Evolutionary conservation across 1,140 invertebrate species (phyloP), one percentile per base, ranked within the genome.

Genomic region (Caenorhabditis tropicalis): DNA sequence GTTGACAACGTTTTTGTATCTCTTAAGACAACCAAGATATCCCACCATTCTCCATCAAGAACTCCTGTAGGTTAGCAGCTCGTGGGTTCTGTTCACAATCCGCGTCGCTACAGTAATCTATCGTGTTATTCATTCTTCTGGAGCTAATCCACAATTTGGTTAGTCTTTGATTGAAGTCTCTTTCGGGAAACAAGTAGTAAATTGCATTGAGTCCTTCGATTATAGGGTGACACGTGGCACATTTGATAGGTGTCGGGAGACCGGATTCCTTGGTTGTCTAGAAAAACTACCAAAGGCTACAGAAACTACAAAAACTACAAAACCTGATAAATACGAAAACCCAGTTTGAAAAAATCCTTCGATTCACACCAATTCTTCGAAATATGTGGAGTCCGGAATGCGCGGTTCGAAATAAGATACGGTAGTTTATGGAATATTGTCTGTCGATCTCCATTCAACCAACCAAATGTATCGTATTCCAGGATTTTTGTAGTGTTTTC

Each of bases 71-170:
- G 12, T 43, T 10, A 24, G 65, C 33, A 10, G 43, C 65, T 36
- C 65, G 33, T 46, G 65, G 65, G 21, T 74, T 24, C 65, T 74
- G 65, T 15, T 74, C 65, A 74, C 65, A 74, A 74, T 74, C 65
- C 65, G 6, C 12, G 2, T 7, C 7, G 24, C n/a, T 46, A 74
- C 65, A 74, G 29, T 74, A 74, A 24, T 74, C 36, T 36, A 12
- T 2, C 0, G 21, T 1, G n/a, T 74, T 74, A 10, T 74, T 10
- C 4, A 43, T 2, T 24, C 12, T 43, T 74, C 65, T n/a, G 1
- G 65, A 36, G 10, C n/a, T 36, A 24, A 74, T 74, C 9, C 36
- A 2, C 0, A 74, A 21, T 43, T 74, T 74, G 10, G 36, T 74
- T 5, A 74, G 12, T 6, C 9, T 21, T 24, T 74, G 65, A 43